Base-by-base conservation (phyloP, 2,888 invertebrate genomes). In the Nysson spinosus region DNA sequence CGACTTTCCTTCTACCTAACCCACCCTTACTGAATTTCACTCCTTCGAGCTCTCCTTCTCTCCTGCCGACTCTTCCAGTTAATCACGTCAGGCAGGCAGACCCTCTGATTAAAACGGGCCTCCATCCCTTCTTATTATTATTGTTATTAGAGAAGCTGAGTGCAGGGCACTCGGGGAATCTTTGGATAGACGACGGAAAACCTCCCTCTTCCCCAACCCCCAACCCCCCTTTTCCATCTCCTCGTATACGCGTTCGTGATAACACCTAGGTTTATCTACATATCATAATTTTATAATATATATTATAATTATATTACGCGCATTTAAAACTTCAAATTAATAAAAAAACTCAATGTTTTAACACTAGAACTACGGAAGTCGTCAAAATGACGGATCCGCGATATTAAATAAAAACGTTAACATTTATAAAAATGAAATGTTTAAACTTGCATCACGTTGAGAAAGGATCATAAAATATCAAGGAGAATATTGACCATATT, bases 21-120 rank as follows among this genome's bases (percentile, higher is more conserved):
- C 37, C 57, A 28, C 40, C 50, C 61, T 51, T 49, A 30, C 52
- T 32, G 39, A 47, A 57, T 46, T 54, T 47, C 58, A 63, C 54
- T 26, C 47, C 50, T 24, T 35, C 6, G 34, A 22, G 28, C 30
- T 30, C 49, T 24, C 54, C 52, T 35, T 60, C 52, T 46, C 69
- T 51, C 65, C 57, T 63, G 28, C 14, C 35, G 57, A 46, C 58
- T 76, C 71, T 72, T 79, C 71, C 65, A 83, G 81, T 83, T 84
- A 83, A 84, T 84, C 83, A 82, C 81, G 79, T 81, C 83, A 80
- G 80, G 70, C 79, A 76, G 78, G 73, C 77, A 65, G 77, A 78
- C 78, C 78, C 79, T 77, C 81, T 82, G 82, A 84, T 84, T 84
- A 83, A 84, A 84, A 83, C 81, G 72, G 73, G 66, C 78, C 71